A percentile compares a stretch with the other conserved stretches of the same genome.
These are phyloP conservation scores for Meghimatium bilineatum DNA, from an alignment of 2,888 invertebrate genomes.

Conservation along the genomic window DNA sequence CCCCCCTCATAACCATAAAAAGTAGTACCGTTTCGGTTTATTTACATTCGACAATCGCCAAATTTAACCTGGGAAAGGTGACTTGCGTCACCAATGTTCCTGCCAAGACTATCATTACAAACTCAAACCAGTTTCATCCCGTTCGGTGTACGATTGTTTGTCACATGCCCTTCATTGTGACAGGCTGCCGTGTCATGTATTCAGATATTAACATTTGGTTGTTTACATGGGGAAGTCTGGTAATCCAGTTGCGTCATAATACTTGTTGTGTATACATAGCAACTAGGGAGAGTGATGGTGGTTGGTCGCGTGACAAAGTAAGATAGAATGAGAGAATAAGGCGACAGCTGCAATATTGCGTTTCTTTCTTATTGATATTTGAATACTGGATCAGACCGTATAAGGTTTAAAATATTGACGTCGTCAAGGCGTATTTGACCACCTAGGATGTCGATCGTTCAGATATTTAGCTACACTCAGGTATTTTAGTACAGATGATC, in stretches of 20 bases:
- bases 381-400: no score
- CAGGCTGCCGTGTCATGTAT: neutral
- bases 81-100: neutral
- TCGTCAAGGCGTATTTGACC: no score
- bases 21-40: neutral
- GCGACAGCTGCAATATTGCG: neutral
- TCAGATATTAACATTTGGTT: neutral
- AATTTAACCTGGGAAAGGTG: neutral
- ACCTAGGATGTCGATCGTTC: no score
- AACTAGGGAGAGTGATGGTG: neutral
- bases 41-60: neutral
- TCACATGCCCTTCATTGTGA: neutral
- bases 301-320: neutral
- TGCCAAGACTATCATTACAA: neutral
- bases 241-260: neutral
- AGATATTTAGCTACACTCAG: no score
- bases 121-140: conserved; percentile 4
- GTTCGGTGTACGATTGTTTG: no score
- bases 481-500: no score
- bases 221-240: neutral
- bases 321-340: neutral
- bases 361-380: no score
- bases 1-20: no score
- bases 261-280: neutral
- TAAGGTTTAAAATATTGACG: no score